Percentiles rank a stretch among this genome's conserved stretches.
These are phyloP conservation scores for Danaus melanippus DNA, from an alignment of 1,140 invertebrate species.

Conservation along the genomic window DNA sequence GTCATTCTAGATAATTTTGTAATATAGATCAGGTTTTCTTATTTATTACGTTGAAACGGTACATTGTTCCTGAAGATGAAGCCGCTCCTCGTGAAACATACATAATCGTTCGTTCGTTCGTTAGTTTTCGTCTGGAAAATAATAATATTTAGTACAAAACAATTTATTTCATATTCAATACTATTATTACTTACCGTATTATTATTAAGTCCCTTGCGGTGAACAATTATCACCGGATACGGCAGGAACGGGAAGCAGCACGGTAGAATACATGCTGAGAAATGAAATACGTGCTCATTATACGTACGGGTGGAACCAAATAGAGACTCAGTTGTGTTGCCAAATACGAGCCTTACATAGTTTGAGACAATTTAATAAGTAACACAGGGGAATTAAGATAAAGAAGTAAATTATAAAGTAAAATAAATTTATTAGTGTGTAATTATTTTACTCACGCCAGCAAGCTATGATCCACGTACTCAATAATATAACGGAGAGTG, in stretches of 20 bases:
- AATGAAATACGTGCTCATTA: not conserved
- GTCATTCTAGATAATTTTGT: slow-evolving; percentile 4
- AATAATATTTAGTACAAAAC: not conserved
- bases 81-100: slow-evolving; percentile 24
- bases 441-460: slow-evolving; percentile 45
- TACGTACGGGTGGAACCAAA: too few species aligned
- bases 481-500: slow-evolving; percentile 36
- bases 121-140: slow-evolving; percentile 18
- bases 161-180: slow-evolving; percentile 1
- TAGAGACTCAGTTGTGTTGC: too few species aligned
- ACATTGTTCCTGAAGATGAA: slow-evolving; percentile 23
- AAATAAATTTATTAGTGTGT: too few species aligned
- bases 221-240: slow-evolving; percentile 32
- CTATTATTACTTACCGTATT: slow-evolving; percentile 11
- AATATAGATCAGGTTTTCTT: slow-evolving; percentile 2
- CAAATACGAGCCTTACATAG: too few species aligned
- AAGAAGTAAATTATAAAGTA: not conserved
- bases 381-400: not conserved
- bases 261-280: slow-evolving; percentile 43
- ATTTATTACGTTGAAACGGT: slow-evolving; percentile 12
- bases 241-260: slow-evolving; percentile 42
- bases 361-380: not conserved
- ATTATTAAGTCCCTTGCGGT: slow-evolving; percentile 16
- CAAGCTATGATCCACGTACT: slow-evolving; percentile 41
- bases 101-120: slow-evolving; percentile 12